Percentiles rank a stretch among this genome's conserved stretches.
phyloP scores from a whole-genome alignment of 2,797 vertebrate genomes.

The Manis crassicaudata region DNA sequence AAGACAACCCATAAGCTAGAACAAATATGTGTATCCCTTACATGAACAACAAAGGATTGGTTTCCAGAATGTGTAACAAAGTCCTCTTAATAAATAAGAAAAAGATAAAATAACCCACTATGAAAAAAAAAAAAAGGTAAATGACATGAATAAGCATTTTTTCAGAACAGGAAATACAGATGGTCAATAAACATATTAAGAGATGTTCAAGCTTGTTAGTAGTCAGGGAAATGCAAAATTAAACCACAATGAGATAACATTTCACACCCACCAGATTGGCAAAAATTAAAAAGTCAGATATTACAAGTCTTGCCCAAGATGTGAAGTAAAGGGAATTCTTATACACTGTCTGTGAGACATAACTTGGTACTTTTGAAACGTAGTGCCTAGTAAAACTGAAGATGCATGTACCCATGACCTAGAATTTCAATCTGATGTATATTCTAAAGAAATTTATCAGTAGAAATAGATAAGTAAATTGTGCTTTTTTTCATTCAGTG shows the following conservation, averaged over 20 bases:
- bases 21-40: not conserved
- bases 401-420: not conserved
- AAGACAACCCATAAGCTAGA: not conserved
- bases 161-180: slow-evolving; percentile 77
- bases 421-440: not conserved
- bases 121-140: not conserved
- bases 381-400: not conserved
- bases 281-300: slow-evolving; percentile 57
- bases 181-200: slow-evolving; percentile 57
- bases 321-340: slow-evolving; percentile 62
- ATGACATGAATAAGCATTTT: slow-evolving; percentile 68
- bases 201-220: slow-evolving; percentile 63
- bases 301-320: slow-evolving; percentile 20
- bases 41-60: slow-evolving; percentile 3
- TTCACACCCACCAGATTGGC: slow-evolving; percentile 19
- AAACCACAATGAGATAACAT: slow-evolving; percentile 73
- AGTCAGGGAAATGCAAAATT: slow-evolving; percentile 72
- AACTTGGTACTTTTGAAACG: slow-evolving; percentile 8
- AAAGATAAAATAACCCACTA: slow-evolving; percentile 62
- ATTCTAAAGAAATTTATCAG: not conserved
- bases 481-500: not conserved
- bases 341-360: not conserved
- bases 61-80: slow-evolving; percentile 54
- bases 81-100: slow-evolving; percentile 55
- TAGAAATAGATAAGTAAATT: not conserved